Evolutionary conservation across 2,888 invertebrate genomes (phyloP).

Genomic region (Nycteola revayana): DNA sequence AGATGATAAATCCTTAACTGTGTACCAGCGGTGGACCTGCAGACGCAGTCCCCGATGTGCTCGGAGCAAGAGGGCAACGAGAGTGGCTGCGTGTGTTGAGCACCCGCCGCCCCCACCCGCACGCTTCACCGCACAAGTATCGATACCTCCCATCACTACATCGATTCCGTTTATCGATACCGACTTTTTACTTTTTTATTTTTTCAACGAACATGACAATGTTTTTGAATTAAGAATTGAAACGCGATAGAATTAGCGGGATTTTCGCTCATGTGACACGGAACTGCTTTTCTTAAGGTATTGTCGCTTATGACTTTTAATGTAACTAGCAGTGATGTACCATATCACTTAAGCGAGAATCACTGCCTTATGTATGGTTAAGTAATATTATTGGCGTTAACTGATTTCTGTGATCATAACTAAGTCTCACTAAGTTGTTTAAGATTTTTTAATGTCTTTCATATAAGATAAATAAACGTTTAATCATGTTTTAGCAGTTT

Average conservation of each 20-base stretch:
- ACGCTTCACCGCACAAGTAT: constrained; percentile 38
- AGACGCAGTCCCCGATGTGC: constrained; percentile 90
- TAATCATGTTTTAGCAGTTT: too few species aligned
- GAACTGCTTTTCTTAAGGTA: too few species aligned
- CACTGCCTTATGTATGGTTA: too few species aligned
- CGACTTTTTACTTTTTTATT: constrained; percentile 19
- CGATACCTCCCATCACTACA: constrained; percentile 24
- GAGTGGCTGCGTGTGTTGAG: constrained; percentile 92
- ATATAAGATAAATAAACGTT: too few species aligned
- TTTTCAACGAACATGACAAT: background rate
- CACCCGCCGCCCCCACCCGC: constrained; percentile 28
- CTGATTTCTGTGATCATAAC: background rate
- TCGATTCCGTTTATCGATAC: constrained; percentile 25
- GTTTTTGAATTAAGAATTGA: background rate
- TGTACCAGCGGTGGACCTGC: constrained; percentile 88
- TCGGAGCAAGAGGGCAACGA: constrained; percentile 90
- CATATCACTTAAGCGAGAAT: too few species aligned
- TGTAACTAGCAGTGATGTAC: too few species aligned
- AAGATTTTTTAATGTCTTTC: too few species aligned
- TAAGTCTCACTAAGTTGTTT: too few species aligned
- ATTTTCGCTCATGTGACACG: background rate
- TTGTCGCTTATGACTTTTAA: too few species aligned
- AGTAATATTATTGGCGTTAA: background rate
- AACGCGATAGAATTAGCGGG: background rate
- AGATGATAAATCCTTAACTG: constrained; percentile 48